Evolutionary conservation across 2,113 vertebrate species (phyloP), one percentile per base, ranked within the genome.

Genomic region (Rhadina sibilatrix): DNA sequence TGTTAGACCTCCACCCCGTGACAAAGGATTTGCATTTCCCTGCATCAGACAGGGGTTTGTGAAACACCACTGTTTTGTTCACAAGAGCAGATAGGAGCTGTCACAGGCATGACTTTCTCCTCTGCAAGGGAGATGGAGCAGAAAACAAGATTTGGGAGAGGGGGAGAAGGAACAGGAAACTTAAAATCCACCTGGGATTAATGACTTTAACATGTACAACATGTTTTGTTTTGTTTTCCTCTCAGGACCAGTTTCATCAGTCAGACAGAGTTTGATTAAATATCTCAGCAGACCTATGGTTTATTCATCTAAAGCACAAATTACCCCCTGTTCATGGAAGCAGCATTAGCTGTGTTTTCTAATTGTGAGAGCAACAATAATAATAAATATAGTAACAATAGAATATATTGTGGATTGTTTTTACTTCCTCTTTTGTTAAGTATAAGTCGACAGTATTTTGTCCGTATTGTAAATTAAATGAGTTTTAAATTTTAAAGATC

Each of bases 101-200:
- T 35, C 38, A 59, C 15, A 76, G 61, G 68, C 15, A 64, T 1
- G 17, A 75, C 79, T 81, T 83, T 52, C 50, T 74, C 75, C 53
- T 40, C 56, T 30, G 35, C 40, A 60, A 13, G 83, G 40, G 68
- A 81, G 63, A 86, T 0, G 0, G 63, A 94, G 56, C 38, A 86
- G 76, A 92, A 86, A 81, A 65, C 47, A 89, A 95, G 60, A 35
- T 56, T 50, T 70, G 83, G 40, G 46, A 84, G 65, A 75, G n/a
- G 13, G 49, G 20, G 47, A 28, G 46, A 90, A 63, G 64, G 79
- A 95, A 42, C 90, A 94, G 85, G 83, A 95, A 95, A 93, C 96
- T 87, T 68, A 37, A 95, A 94, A 92, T 81, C 83, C 93, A 96
- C 94, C 85, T 93, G 96, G 96, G 85, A 96, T 93, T 87, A 93